A percentile compares a stretch with the other conserved stretches of the same genome.
Evolutionary conservation across 2,888 invertebrate genomes (phyloP).

Genomic region (Eledona agricola): DNA sequence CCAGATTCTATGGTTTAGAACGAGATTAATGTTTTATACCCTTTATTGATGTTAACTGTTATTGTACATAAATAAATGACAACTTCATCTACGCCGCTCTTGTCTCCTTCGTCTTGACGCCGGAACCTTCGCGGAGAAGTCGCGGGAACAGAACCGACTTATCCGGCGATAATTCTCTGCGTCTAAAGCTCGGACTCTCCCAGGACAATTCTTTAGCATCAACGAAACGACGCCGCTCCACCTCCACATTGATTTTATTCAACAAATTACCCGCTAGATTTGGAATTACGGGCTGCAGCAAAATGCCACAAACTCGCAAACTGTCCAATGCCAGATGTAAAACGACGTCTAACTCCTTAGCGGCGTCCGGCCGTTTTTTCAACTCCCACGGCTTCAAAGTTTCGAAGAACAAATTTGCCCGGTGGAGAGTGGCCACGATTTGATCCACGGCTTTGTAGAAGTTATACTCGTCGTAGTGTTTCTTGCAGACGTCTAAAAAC

Average conservation of each 20-base stretch:
- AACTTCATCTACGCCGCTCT: neutral
- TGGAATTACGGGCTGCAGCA: slow-evolving; percentile 89
- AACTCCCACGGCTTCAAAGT: slow-evolving; percentile 89
- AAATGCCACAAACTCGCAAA: slow-evolving; percentile 79
- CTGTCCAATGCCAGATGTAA: slow-evolving; percentile 87
- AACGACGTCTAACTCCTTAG: slow-evolving; percentile 73
- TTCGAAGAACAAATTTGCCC: slow-evolving; percentile 88
- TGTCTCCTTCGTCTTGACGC: slow-evolving; percentile 19
- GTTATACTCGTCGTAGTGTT: slow-evolving; percentile 77
- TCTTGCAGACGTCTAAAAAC: slow-evolving; percentile 68
- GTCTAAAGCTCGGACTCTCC: slow-evolving; percentile 45
- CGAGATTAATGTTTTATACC: slow-evolving; percentile 54
- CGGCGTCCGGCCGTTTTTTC: slow-evolving; percentile 67
- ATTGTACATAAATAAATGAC: slow-evolving; percentile 41
- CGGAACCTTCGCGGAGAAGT: slow-evolving; percentile 50
- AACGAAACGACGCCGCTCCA: slow-evolving; percentile 65
- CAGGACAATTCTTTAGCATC: slow-evolving; percentile 59
- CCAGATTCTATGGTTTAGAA: slow-evolving; percentile 39
- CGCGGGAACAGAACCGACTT: slow-evolving; percentile 54
- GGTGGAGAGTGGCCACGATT: slow-evolving; percentile 77
- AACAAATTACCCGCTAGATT: slow-evolving; percentile 73
- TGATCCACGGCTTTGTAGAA: slow-evolving; percentile 86
- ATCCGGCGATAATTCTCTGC: slow-evolving; percentile 44
- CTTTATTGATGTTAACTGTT: slow-evolving; percentile 47
- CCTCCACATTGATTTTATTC: slow-evolving; percentile 69